Conservation (phyloP, 2,888 invertebrate species). For the Iselma pallidipennis region DNA sequence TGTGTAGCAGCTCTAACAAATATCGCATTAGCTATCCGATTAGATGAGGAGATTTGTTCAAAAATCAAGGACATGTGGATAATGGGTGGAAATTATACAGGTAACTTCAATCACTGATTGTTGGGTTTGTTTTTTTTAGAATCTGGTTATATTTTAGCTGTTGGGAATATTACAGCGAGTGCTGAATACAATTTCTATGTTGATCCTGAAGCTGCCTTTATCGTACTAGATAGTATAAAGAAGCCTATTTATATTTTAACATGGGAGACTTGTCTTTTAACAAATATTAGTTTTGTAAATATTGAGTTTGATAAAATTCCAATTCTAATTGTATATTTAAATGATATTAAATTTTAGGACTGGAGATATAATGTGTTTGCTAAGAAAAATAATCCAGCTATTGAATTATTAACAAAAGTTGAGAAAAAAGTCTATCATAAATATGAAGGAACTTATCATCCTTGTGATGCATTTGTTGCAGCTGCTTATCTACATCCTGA, state of each 20-base stretch:
- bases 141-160: conserved; percentile 49
- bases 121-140: background rate
- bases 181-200: conserved; percentile 79
- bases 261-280: conserved; percentile 64
- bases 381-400: conserved; percentile 11
- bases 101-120: conserved; percentile 56
- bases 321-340: too few species aligned
- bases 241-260: conserved; percentile 67
- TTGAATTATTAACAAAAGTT: conserved; percentile 10
- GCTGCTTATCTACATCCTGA: conserved; percentile 14
- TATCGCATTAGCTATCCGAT: conserved; percentile 71
- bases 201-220: conserved; percentile 78
- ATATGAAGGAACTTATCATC: background rate
- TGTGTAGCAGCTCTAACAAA: conserved; percentile 80
- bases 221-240: conserved; percentile 65
- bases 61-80: conserved; percentile 71
- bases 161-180: conserved; percentile 63
- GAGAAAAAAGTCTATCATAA: conserved; percentile 4
- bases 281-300: conserved; percentile 48
- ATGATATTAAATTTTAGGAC: conserved; percentile 8
- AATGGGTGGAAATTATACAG: conserved; percentile 78
- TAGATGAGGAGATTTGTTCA: conserved; percentile 67
- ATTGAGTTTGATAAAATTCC: conserved; percentile 24
- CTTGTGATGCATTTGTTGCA: conserved; percentile 14
- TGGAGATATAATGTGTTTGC: conserved; percentile 18